Evolutionary conservation across 2,888 invertebrate species (phyloP).

Genomic region (Leptopilina drosophilae): DNA sequence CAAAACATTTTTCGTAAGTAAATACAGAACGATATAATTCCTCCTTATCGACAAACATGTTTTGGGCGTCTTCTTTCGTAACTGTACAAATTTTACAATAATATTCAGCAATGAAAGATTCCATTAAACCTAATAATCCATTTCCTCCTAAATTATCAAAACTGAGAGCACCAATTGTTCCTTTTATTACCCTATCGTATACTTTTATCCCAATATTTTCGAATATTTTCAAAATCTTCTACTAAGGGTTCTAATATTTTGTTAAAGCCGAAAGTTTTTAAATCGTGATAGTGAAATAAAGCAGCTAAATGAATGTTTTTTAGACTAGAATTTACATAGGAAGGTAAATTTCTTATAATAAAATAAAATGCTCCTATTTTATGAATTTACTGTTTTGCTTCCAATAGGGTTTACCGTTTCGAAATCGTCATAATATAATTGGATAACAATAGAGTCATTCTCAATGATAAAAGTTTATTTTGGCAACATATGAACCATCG

Average conservation of each 20-base stretch:
- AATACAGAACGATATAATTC: conserved; percentile 20
- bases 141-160: conserved; percentile 51
- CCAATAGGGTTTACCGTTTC: not conserved
- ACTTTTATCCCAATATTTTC: conserved; percentile 34
- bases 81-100: conserved; percentile 47
- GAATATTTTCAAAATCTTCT: conserved; percentile 3
- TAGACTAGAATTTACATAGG: not conserved
- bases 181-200: conserved; percentile 8
- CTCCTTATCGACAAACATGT: conserved; percentile 41
- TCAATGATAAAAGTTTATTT: not conserved
- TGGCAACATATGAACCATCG: conserved; percentile 1
- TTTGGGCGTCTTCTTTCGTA: conserved; percentile 37
- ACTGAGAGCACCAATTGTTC: conserved; percentile 42
- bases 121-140: conserved; percentile 44
- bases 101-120: conserved; percentile 47
- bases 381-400: not conserved
- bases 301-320: not conserved
- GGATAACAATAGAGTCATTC: not conserved
- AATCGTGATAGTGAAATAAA: not conserved
- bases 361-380: too few relatives aligned
- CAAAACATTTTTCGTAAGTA: conserved; percentile 36
- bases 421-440: not conserved
- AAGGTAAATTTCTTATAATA: not conserved
- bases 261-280: not conserved
- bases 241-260: conserved; percentile 5